Evolutionary conservation across 1,140 invertebrate genomes (phyloP).

Genomic region (Pissodes strobi): DNA sequence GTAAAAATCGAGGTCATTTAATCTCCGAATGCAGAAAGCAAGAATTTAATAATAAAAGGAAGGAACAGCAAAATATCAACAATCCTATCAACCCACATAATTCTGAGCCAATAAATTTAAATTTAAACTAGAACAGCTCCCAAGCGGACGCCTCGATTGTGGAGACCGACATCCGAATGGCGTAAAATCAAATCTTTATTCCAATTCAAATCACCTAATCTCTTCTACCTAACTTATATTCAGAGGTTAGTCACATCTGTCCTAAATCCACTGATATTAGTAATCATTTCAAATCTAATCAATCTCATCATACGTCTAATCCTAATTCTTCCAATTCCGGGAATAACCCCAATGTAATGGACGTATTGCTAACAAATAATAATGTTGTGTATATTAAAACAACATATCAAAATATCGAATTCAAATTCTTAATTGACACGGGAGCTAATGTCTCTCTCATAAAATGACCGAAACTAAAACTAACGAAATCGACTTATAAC

Average conservation of each 20-base stretch:
- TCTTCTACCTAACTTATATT: background rate
- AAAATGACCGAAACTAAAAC: constrained; percentile 24
- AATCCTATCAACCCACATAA: too few relatives aligned
- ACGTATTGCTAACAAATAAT: too few relatives aligned
- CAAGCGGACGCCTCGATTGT: constrained; percentile 16
- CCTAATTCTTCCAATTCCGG: too few relatives aligned
- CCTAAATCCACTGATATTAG: too few relatives aligned
- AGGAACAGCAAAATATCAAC: too few relatives aligned
- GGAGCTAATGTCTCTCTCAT: constrained; percentile 29
- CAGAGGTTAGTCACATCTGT: background rate
- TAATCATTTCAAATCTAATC: too few relatives aligned
- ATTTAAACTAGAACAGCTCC: constrained; percentile 26
- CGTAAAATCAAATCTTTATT: constrained; percentile 6
- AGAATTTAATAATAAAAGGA: constrained; percentile 27
- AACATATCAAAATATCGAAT: constrained; percentile 15
- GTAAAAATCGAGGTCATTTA: constrained; percentile 19
- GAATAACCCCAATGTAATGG: background rate
- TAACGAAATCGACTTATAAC: constrained; percentile 7
- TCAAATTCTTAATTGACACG: constrained; percentile 33
- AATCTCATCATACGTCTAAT: too few relatives aligned
- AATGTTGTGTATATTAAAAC: constrained; percentile 5
- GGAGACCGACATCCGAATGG: constrained; percentile 9
- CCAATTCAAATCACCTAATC: too few relatives aligned
- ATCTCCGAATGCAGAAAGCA: constrained; percentile 38
- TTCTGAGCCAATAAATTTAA: too few relatives aligned